A percentile compares a stretch with the other conserved stretches of the same genome.
These are phyloP conservation scores for Candidula unifasciata DNA, from an alignment of 2,888 invertebrate genomes.

Conservation along the genomic window DNA sequence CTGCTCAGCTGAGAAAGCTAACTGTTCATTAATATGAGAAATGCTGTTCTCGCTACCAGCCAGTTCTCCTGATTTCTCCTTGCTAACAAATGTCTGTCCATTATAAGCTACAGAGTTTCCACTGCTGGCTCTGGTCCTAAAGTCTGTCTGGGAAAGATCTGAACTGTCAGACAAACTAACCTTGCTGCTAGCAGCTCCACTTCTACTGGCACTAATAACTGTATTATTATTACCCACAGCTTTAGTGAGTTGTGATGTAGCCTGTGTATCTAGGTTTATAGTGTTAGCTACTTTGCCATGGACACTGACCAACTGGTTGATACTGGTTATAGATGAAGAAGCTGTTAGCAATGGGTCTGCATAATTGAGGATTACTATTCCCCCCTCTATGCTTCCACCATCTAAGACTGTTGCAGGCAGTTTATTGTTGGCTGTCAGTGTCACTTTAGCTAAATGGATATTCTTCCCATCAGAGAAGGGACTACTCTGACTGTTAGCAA, in stretches of 20 bases:
- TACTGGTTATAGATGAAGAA: slow-evolving; percentile 24
- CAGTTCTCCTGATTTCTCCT: slow-evolving; percentile 1
- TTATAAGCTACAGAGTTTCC: slow-evolving; percentile 14
- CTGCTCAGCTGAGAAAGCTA: slow-evolving; percentile 30
- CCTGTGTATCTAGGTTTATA: neutral
- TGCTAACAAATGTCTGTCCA: slow-evolving; percentile 35
- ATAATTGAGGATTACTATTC: slow-evolving; percentile 44
- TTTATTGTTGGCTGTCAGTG: slow-evolving; percentile 19
- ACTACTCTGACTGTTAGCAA: slow-evolving; percentile 9
- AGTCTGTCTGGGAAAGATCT: slow-evolving; percentile 7
- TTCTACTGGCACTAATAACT: neutral
- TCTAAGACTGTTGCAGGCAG: slow-evolving; percentile 7
- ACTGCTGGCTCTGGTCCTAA: neutral
- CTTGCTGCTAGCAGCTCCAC: neutral
- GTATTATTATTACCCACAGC: slow-evolving; percentile 12
- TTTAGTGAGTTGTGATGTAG: neutral
- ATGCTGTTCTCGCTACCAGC: neutral
- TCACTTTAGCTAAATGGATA: slow-evolving; percentile 24
- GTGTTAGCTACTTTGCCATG: slow-evolving; percentile 12
- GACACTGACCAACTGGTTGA: slow-evolving; percentile 39
- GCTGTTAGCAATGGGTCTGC: neutral
- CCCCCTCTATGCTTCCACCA: slow-evolving; percentile 4
- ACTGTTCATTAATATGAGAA: neutral
- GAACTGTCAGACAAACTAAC: slow-evolving; percentile 13
- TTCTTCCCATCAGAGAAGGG: slow-evolving; percentile 17